A percentile compares a stretch with the other conserved stretches of the same genome.
These are phyloP conservation scores for Bubo bubo DNA, from an alignment of 2,113 vertebrate genomes.

Conservation along the genomic window DNA sequence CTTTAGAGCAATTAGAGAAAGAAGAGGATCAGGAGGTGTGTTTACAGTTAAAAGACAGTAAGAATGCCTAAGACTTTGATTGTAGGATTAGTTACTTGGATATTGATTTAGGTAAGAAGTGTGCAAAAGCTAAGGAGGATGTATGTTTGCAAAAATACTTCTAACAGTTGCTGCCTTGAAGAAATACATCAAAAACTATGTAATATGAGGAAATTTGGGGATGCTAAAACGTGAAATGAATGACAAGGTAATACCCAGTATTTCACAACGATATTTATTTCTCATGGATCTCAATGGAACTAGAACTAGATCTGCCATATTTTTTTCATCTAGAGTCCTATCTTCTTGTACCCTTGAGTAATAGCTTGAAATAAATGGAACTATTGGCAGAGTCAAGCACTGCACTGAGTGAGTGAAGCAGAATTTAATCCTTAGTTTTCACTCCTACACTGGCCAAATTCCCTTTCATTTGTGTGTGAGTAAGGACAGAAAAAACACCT, in stretches of 20 bases:
- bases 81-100: constrained; percentile 61
- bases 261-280: not conserved
- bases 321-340: not conserved
- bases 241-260: not conserved
- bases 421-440: not conserved
- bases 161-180: not conserved
- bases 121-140: constrained; percentile 10
- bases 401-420: not conserved
- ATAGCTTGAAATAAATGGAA: not conserved
- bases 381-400: not conserved
- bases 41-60: constrained; percentile 51
- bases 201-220: not conserved
- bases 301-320: not conserved
- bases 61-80: constrained; percentile 19
- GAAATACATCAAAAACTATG: not conserved
- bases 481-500: not conserved
- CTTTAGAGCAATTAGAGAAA: constrained; percentile 53
- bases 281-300: not conserved
- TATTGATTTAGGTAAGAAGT: constrained; percentile 65
- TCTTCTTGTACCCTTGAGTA: not conserved
- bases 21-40: constrained; percentile 18
- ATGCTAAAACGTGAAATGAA: not conserved
- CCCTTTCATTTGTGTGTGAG: not conserved
- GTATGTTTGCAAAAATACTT: not conserved
- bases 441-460: not conserved